phyloP scores from a whole-genome alignment of 2,113 vertebrate genomes.

The Cryptoleucopteryx plumbea region DNA sequence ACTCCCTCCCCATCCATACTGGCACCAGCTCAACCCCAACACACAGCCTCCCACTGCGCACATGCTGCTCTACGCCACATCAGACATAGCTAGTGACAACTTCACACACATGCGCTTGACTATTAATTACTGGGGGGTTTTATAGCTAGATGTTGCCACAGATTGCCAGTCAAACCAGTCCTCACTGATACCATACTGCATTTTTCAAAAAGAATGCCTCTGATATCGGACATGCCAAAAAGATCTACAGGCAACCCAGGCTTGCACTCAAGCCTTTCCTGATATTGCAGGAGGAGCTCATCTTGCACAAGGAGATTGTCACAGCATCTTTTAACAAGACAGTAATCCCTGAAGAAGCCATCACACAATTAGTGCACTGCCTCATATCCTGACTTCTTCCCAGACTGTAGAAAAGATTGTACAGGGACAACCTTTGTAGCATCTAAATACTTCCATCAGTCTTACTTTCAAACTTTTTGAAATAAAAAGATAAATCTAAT shows the following conservation, averaged over 20 bases:
- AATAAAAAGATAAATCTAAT: not conserved
- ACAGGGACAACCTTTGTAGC: not conserved
- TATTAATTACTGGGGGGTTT: fast-evolving
- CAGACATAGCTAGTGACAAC: not conserved
- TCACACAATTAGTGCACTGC: not conserved
- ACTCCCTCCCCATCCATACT: too few species aligned
- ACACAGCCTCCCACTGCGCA: not conserved
- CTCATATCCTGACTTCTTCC: not conserved
- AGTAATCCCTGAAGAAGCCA: not conserved
- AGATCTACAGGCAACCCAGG: not conserved
- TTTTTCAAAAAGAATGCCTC: not conserved
- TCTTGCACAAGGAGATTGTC: not conserved
- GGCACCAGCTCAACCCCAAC: too few species aligned
- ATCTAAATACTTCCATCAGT: not conserved
- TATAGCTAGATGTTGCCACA: not conserved
- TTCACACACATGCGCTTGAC: fast-evolving
- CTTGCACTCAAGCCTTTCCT: not conserved
- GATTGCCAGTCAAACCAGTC: not conserved
- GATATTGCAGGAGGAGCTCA: not conserved
- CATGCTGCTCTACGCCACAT: fast-evolving
- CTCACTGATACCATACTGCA: not conserved
- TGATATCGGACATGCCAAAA: fast-evolving
- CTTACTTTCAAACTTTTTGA: not conserved
- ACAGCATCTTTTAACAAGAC: not conserved
- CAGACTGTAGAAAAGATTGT: not conserved